A percentile compares a stretch with the other conserved stretches of the same genome.
These are phyloP conservation scores for Melieria omissa DNA, from an alignment of 2,888 invertebrate species.

Conservation along the genomic window DNA sequence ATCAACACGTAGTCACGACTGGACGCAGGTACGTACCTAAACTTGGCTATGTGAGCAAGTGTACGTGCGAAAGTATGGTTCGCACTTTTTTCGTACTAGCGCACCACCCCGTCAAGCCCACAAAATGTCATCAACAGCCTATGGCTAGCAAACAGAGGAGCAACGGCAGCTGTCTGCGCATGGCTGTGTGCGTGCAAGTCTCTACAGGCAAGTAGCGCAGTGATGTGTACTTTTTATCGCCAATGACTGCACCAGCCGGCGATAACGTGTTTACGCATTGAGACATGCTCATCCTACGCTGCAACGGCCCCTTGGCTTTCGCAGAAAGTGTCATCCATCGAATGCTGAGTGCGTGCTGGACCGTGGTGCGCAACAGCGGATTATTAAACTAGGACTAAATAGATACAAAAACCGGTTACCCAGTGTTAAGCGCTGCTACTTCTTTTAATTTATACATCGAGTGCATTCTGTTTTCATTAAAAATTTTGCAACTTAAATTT, in stretches of 20 bases:
- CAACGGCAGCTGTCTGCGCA: slow-evolving; percentile 5
- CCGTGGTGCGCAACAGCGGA: slow-evolving; percentile 8
- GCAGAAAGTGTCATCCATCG: not conserved
- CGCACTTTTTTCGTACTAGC: not conserved
- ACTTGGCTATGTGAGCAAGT: not conserved
- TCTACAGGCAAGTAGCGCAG: slow-evolving; percentile 41
- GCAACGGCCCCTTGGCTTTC: no score
- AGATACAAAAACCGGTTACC: not conserved
- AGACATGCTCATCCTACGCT: not conserved
- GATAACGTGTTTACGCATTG: slow-evolving; percentile 50
- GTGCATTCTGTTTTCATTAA: no score
- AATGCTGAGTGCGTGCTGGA: not conserved
- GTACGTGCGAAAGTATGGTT: not conserved
- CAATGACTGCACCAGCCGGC: slow-evolving; percentile 54
- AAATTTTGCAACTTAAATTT: no score
- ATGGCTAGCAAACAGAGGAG: not conserved
- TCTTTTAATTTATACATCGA: no score
- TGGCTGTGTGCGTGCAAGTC: not conserved
- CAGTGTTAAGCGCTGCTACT: no score
- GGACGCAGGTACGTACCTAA: not conserved
- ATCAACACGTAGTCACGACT: slow-evolving; percentile 26
- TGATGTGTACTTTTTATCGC: slow-evolving; percentile 59
- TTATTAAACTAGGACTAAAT: not conserved
- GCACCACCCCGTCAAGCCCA: not conserved
- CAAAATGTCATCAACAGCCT: slow-evolving; percentile 36